Evolutionary conservation across 2,888 invertebrate genomes (phyloP).

Genomic region (Tyria jacobaeae): DNA sequence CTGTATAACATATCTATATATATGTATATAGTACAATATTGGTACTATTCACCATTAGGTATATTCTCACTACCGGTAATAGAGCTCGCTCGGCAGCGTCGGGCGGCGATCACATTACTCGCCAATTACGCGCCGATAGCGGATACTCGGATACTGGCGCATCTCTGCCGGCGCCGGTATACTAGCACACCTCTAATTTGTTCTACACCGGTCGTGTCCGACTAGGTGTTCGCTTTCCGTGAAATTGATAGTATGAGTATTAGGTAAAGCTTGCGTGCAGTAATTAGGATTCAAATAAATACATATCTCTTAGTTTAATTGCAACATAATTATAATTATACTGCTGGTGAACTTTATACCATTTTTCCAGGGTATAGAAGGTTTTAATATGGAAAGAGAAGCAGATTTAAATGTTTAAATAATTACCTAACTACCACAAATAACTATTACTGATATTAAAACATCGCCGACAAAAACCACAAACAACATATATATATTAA

Average conservation of each 20-base stretch:
- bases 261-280: not conserved
- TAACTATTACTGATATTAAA: too few species aligned
- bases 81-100: constrained; percentile 22
- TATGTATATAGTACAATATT: not conserved
- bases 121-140: constrained; percentile 55
- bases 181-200: constrained; percentile 38
- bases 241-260: constrained; percentile 17
- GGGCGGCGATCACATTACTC: constrained; percentile 54
- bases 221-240: constrained; percentile 16
- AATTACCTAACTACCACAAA: too few species aligned
- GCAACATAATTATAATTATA: not conserved
- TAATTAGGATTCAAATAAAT: not conserved
- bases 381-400: too few species aligned
- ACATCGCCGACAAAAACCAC: too few species aligned
- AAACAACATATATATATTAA: too few species aligned
- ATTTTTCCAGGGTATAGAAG: too few species aligned
- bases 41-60: not conserved
- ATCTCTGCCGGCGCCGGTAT: constrained; percentile 26
- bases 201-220: constrained; percentile 15
- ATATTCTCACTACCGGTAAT: constrained; percentile 22
- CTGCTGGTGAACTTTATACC: too few species aligned
- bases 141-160: constrained; percentile 40
- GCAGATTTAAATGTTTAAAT: too few species aligned
- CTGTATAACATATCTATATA: not conserved
- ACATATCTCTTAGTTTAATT: constrained; percentile 1